These are phyloP conservation scores for Perizoma flavofasciatum DNA, from an alignment of 2,888 invertebrate genomes.

Conservation along the genomic window DNA sequence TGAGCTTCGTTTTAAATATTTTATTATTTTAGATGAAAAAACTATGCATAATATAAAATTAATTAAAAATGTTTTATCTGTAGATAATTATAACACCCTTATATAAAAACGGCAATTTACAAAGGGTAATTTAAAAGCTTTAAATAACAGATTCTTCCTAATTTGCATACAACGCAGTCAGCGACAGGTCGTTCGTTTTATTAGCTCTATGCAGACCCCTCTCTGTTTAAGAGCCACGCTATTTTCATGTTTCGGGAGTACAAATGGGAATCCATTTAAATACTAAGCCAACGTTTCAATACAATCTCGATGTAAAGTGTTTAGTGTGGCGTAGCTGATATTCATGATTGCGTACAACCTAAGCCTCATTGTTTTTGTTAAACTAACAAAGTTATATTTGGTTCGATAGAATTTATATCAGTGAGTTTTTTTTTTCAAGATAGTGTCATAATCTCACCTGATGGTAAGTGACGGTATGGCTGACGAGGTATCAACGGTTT, in stretches of 20 bases:
- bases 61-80: too few relatives aligned
- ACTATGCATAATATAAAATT: too few relatives aligned
- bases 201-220: constrained; percentile 70
- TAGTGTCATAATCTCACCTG: too few relatives aligned
- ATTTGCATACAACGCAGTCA: constrained; percentile 55
- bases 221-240: constrained; percentile 81
- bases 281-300: constrained; percentile 82
- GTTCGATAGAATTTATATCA: too few relatives aligned
- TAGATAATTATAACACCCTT: too few relatives aligned
- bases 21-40: too few relatives aligned
- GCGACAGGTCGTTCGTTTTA: constrained; percentile 56
- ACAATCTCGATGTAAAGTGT: constrained; percentile 64
- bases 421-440: too few relatives aligned
- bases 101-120: neutral
- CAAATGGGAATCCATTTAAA: constrained; percentile 84
- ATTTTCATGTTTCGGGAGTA: constrained; percentile 83
- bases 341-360: constrained; percentile 13
- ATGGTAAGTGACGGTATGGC: too few relatives aligned
- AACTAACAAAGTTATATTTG: too few relatives aligned
- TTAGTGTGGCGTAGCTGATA: constrained; percentile 14
- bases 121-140: constrained; percentile 24
- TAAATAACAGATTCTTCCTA: constrained; percentile 19
- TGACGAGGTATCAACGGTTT: too few relatives aligned
- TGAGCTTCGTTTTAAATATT: too few relatives aligned
- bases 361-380: constrained; percentile 10